Evolutionary conservation across 2,113 vertebrate genomes (phyloP), one percentile per base, ranked within the genome.

Genomic region (Zapornia atra): DNA sequence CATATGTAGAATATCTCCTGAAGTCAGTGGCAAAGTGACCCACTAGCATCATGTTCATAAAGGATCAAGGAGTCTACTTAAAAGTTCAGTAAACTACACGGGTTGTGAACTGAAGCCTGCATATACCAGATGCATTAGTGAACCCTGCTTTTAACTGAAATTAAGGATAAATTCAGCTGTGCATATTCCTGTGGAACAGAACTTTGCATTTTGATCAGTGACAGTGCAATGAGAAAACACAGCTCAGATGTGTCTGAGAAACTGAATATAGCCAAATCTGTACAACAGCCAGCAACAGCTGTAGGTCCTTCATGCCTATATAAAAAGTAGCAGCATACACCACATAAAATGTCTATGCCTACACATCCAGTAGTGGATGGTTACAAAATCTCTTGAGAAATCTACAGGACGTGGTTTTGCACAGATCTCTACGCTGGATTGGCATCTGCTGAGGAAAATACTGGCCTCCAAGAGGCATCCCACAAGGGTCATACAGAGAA

Each of bases 381-480:
- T 70, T 93, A 38, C 26, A 83, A 90, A 92, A 92, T 24, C 56
- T 59, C 60, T 81, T 50, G 36, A 84, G 56, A 71, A 89, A 91
- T 6, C 15, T n/a, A 19, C 28, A 77, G 42, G 20, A 34, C n/a
- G 8, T 9, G 9, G 13, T 83, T 81, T 69, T 86, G 15, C 28
- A 75, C 17, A 25, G 11, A 17, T 36, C 16, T 80, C 34, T 70
- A 73, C 18, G 36, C 5, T 15, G 8, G 16, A 82, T 31, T 82
- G 33, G 9, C 25, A 66, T 53, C 70, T 69, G 15, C 56, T 48
- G 65, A 51, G 59, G 75, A 59, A 94, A 81, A 70, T 73, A 59
- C 5, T 87, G 34, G 76, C 22, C 40, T 73, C 38, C n/a, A 36
- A 44, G 51, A 65, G 51, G 13, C 34, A 61, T 61, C 42, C 25